These are phyloP conservation scores for Illadopsis cleaveri DNA, from an alignment of 2,113 vertebrate genomes.

Conservation along the genomic window DNA sequence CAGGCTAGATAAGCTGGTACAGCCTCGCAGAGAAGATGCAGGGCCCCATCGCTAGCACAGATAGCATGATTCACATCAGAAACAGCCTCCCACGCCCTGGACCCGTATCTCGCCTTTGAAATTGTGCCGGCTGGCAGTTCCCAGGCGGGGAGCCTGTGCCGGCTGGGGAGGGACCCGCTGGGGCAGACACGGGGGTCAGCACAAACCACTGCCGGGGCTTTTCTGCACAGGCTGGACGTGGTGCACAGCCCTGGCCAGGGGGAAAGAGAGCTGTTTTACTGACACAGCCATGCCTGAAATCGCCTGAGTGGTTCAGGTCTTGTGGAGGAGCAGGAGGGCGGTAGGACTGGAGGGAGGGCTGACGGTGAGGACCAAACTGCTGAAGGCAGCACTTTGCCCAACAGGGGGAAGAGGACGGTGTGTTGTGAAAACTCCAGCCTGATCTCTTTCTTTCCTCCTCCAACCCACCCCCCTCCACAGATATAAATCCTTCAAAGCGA, in stretches of 20 bases:
- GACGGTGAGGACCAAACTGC: background rate
- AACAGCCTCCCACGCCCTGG: background rate
- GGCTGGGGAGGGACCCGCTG: background rate
- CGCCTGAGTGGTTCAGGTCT: background rate
- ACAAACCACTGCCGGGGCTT: background rate
- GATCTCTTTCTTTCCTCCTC: background rate
- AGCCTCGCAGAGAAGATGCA: background rate
- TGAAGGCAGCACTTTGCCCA: conserved; percentile 21
- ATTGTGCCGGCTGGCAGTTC: background rate
- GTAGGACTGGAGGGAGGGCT: background rate
- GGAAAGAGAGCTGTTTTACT: background rate
- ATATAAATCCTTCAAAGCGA: conserved; percentile 56
- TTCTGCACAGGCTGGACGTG: background rate
- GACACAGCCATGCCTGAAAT: rapidly evolving
- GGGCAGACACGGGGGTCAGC: background rate
- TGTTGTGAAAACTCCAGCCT: conserved; percentile 55
- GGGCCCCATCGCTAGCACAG: background rate
- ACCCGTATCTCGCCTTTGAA: background rate
- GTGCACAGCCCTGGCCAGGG: background rate
- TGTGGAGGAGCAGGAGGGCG: background rate
- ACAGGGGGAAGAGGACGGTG: background rate
- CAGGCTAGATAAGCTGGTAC: background rate
- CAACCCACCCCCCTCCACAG: background rate
- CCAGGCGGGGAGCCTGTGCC: background rate
- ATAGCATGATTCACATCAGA: conserved; percentile 27